A percentile compares a stretch with the other conserved stretches of the same genome.
These are phyloP conservation scores for Hyles lineata DNA, from an alignment of 2,888 invertebrate genomes.

Conservation along the genomic window DNA sequence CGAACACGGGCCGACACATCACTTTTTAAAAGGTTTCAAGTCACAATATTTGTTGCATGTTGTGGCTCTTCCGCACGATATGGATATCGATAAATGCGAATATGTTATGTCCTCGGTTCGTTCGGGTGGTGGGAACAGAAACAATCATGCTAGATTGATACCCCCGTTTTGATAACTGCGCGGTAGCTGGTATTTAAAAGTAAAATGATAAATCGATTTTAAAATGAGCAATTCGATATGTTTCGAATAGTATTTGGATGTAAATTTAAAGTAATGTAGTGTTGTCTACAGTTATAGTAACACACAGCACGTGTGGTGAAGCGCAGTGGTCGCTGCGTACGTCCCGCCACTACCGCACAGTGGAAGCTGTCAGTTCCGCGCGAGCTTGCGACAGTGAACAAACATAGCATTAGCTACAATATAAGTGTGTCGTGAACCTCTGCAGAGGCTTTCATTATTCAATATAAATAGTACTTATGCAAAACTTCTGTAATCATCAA, in stretches of 20 bases:
- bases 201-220: constrained; percentile 30
- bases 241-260: constrained; percentile 34
- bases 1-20: background rate
- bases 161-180: constrained; percentile 48
- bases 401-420: constrained; percentile 71
- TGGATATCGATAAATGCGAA: constrained; percentile 11
- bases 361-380: constrained; percentile 55
- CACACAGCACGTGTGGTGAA: constrained; percentile 43
- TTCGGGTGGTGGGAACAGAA: constrained; percentile 41
- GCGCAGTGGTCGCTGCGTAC: constrained; percentile 31
- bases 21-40: background rate
- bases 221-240: constrained; percentile 32
- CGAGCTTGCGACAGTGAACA: constrained; percentile 63
- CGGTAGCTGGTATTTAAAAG: constrained; percentile 43
- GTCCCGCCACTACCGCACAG: constrained; percentile 47
- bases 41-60: background rate
- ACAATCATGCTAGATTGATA: constrained; percentile 57
- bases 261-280: constrained; percentile 31
- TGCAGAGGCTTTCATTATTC: constrained; percentile 74
- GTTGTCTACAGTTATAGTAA: constrained; percentile 42
- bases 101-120: constrained; percentile 32
- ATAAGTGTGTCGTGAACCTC: constrained; percentile 69
- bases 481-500: constrained; percentile 78
- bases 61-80: background rate
- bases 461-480: constrained; percentile 81